Conservation (phyloP, 92 coral and sea anemone genomes). For the Chrysogorgia sp. region DNA sequence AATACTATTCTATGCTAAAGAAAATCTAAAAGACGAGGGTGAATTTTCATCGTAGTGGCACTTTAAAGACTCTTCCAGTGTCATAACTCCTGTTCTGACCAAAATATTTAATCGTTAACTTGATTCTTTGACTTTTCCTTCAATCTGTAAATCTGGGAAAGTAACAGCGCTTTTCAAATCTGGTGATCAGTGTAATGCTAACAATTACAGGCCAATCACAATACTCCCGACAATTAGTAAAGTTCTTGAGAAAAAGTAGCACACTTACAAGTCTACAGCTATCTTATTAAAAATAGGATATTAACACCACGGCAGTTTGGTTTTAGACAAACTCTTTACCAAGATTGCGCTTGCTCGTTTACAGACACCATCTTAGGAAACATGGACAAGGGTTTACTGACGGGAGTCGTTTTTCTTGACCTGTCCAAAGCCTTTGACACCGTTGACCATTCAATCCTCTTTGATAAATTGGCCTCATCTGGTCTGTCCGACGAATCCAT, state of each 20-base stretch:
- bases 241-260: constrained; percentile 18
- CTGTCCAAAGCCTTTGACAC: constrained; percentile 15
- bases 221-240: constrained; percentile 52
- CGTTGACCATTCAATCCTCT: constrained; percentile 3
- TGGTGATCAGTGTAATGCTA: constrained; percentile 41
- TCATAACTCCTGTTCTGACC: constrained; percentile 43
- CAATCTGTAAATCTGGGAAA: constrained; percentile 53
- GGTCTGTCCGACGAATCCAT: constrained; percentile 3
- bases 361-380: constrained; percentile 8
- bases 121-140: constrained; percentile 32
- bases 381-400: constrained; percentile 12
- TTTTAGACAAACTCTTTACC: constrained; percentile 10
- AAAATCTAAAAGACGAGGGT: no score
- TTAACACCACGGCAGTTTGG: background rate
- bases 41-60: no score
- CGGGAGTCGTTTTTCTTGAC: constrained; percentile 29
- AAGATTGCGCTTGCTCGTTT: constrained; percentile 11
- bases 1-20: no score
- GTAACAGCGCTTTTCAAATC: constrained; percentile 48
- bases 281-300: background rate
- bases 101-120: constrained; percentile 44
- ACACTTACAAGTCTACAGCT: background rate
- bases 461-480: background rate
- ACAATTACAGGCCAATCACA: constrained; percentile 54
- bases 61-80: constrained; percentile 39